phyloP scores from a whole-genome alignment of 2,888 invertebrate species.

The Sminthurinus aureus region DNA sequence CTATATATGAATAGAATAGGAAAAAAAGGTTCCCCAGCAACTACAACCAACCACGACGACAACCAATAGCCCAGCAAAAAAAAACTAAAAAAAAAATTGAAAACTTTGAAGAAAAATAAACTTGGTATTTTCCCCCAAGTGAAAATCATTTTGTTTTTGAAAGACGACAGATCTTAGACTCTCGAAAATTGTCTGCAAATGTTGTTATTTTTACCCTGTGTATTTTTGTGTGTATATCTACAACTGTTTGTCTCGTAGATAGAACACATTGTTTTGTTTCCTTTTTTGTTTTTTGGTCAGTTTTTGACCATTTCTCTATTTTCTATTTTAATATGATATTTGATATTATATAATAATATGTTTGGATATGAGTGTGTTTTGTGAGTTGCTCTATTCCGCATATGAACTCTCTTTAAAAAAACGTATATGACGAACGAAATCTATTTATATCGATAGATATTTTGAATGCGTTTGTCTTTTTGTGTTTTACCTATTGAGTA shows the following conservation, averaged over 20 bases:
- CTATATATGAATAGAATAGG: not conserved
- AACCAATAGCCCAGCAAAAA: not conserved
- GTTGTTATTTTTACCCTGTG: not conserved
- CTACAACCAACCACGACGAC: conserved; percentile 1
- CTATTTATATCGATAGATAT: not conserved
- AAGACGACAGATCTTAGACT: conserved; percentile 40
- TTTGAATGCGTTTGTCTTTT: not conserved
- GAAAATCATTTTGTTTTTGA: conserved; percentile 35
- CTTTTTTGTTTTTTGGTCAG: not conserved
- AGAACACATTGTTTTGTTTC: conserved; percentile 7
- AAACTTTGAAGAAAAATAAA: not conserved
- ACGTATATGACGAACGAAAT: not conserved
- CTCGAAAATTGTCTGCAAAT: conserved; percentile 20
- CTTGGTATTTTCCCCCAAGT: conserved; percentile 3
- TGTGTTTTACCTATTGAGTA: not conserved
- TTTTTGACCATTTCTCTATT: not conserved
- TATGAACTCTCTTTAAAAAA: not conserved
- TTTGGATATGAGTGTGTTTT: conserved; percentile 9
- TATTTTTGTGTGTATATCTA: too few species aligned
- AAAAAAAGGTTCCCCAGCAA: not conserved
- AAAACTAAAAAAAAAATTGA: not conserved
- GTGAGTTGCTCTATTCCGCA: not conserved
- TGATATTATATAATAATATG: too few species aligned
- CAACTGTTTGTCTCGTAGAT: not conserved
- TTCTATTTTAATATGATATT: conserved; percentile 25